Base-by-base conservation (phyloP, 2,797 vertebrate genomes). In the Channallabes apus region DNA sequence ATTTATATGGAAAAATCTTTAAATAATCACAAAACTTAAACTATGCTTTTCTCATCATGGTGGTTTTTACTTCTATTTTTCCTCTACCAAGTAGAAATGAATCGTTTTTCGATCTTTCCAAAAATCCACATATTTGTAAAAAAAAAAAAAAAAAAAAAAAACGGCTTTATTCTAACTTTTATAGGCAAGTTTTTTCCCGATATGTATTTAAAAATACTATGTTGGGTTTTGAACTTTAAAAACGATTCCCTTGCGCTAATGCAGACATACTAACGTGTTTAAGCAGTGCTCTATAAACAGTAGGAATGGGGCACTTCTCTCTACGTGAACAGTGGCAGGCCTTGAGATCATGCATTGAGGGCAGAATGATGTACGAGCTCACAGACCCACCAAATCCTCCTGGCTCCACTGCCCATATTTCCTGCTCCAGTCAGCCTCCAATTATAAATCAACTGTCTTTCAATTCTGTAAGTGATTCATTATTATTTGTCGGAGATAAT, bases 401-500 rank as follows among this genome's bases (percentile, higher is more conserved):
- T 87, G 90, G 90, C 91, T 93, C 91, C 89, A 90, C 78, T 59
- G 81, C 90, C 86, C 86, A 92, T 95, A 94, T 90, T 94, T 94
- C 89, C 90, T 90, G 85, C 67, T 18, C 46, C 88, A 87, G 90
- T 91, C 92, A 92, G 89, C 76, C 72, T 85, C 83, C 89, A 94
- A 94, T 93, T 93, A 93, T 94, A 95, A 94, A 95, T 94, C 93
- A 94, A 90, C 90, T 88, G 87, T 93, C 91, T 92, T 32, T 68
- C 92, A 91, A 89, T 91, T 93, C 91, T 82, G 87, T 89, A 86
- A 89, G 87, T 94, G 94, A 95, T 94, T 95, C 92, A 95, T 93
- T 92, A 91, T 92, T 92, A 94, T 93, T 93, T 93, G 94, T 94
- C 89, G 86, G 89, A 91, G 88, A 93, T 95, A 90, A 95, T 94